Evolutionary conservation across 1,140 invertebrate species (phyloP), one percentile per base, ranked within the genome.

Genomic region (Microvelia longipes): DNA sequence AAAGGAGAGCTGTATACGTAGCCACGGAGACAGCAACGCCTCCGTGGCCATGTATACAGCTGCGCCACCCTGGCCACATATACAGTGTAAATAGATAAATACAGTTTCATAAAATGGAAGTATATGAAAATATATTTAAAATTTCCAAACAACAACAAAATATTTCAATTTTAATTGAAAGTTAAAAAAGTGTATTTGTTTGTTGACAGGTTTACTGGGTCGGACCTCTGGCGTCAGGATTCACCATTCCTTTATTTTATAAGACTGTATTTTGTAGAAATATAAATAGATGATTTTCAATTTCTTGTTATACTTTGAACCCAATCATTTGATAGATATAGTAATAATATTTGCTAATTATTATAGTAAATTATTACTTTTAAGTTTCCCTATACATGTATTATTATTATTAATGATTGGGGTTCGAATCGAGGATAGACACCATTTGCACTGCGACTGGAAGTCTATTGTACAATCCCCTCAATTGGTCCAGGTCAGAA

Each of bases 161-260:
- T 19, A 50, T 19, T 19, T 50, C 35, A 11, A 50, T 11, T 19
- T 50, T 19, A 19, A 50, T 5, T 50, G 35, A 50, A 5, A 11
- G 35, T n/a, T n/a, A n/a, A n/a, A n/a, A n/a, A n/a, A n/a, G n/a
- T n/a, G n/a, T n/a, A n/a, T 50, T 50, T 50, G 35, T 50, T 50
- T 50, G 35, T 50, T 50, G 35, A 19, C 85, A 84, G 84, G 75
- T 81, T n/a, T 94, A 94, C 78, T 95, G 92, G 93, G 85, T 88
- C 14, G 92, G 92, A 0, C 92, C 92, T 0, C 79, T 93, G n/a
- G 71, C 85, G 2, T 92, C 92, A 0, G 91, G 84, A 1, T 78
- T 87, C 2, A 63, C 88, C 0, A 91, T 91, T 0, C 90, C 88
- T 0, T 75, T 87, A 0, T 71, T 92, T 2, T 94, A 95, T 81